phyloP scores from a whole-genome alignment of 1,140 invertebrate genomes.

The Theocolax elegans region DNA sequence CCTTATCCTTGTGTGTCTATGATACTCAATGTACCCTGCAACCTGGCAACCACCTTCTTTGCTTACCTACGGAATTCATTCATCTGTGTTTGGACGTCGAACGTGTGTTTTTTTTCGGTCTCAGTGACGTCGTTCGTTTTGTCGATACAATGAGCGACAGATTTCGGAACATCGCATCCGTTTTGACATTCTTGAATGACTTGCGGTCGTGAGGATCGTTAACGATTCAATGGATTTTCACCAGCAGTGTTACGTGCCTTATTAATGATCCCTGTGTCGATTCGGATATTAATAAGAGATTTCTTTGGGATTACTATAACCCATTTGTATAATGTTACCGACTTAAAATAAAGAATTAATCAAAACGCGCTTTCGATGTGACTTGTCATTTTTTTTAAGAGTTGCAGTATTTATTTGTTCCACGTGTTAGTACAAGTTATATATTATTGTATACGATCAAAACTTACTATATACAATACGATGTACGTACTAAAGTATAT shows the following conservation, averaged over 20 bases:
- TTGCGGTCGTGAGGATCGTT: not conserved
- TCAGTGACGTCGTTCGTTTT: not conserved
- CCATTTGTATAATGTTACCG: too few species aligned
- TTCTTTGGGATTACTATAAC: too few species aligned
- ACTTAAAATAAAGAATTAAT: too few species aligned
- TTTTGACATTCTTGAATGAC: constrained; percentile 25
- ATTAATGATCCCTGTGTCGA: not conserved
- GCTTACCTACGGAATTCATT: not conserved
- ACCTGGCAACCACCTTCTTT: not conserved
- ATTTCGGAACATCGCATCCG: constrained; percentile 16
- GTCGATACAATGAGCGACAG: not conserved
- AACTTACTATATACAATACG: too few species aligned
- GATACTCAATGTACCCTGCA: not conserved
- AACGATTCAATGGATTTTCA: not conserved
- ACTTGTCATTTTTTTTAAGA: too few species aligned
- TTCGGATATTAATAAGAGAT: too few species aligned
- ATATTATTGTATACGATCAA: too few species aligned
- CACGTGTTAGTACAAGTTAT: too few species aligned
- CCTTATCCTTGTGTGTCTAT: constrained; percentile 18
- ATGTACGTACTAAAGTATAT: too few species aligned
- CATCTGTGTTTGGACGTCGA: not conserved
- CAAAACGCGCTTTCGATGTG: too few species aligned
- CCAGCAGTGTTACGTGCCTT: not conserved
- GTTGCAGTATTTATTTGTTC: too few species aligned
- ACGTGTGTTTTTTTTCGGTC: not conserved